Base-by-base conservation (phyloP, 2,797 vertebrate species). In the Enteromius trimaculatus region DNA sequence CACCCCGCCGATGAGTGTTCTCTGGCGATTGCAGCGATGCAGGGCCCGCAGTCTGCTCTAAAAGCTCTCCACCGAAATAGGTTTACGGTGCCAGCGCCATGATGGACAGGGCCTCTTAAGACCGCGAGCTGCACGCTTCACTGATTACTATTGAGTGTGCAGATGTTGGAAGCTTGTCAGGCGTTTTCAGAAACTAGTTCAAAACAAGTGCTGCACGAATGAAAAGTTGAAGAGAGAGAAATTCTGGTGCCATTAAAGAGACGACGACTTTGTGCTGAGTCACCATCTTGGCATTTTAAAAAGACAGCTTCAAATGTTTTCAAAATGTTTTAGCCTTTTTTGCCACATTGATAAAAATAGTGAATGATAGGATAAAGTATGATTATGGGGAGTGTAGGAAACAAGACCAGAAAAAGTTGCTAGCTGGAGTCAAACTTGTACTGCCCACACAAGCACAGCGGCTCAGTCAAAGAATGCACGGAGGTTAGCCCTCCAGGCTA, bases 11-110 rank as follows among this genome's bases (percentile, higher is more conserved):
- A 92, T 91, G 93, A 93, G 93, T 94, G 93, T 92, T 94, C 90
- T 85, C 89, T 91, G 90, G 89, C 88, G 92, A 94, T 94, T 95
- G 93, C 90, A 87, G 91, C 90, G 89, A 92, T 91, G 83, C 90
- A 29, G 89, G 89, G 82, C 89, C 92, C 85, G 68, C 89, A 93
- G 91, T 91, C 90, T 47, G 90, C 91, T 93, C 91, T 94, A 93
- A 95, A 95, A 94, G 94, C 92, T 93, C 93, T 95, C 90, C 90
- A 95, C 89, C 86, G 89, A 91, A 94, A 95, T 94, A 90, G 93
- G 90, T 94, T 93, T 92, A 91, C 89, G 85, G 90, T 92, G 92
- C 92, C 92, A 93, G 91, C 89, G 85, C 90, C 89, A 88, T 93
- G 92, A 93, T 93, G 92, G 93, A 92, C 92, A 85, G 91, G 85